Evolutionary conservation across 2,888 invertebrate genomes (phyloP).

Genomic region (Willowsia nigromaculata): DNA sequence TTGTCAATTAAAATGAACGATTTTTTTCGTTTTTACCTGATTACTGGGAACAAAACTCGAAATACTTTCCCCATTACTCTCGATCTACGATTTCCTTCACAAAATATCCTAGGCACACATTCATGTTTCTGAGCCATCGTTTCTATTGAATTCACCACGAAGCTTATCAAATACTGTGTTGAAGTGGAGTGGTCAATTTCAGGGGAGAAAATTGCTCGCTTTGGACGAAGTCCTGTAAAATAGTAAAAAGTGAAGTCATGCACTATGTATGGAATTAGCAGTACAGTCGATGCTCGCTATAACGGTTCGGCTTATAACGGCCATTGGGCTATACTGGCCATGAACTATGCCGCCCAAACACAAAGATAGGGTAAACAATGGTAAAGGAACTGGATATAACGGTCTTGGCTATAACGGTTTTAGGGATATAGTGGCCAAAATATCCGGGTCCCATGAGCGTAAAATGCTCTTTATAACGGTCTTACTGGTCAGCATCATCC

Average conservation of each 20-base stretch:
- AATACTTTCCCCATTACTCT: constrained; percentile 72
- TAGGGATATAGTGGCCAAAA: too few species aligned
- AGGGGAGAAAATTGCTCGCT: constrained; percentile 51
- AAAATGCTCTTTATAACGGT: too few species aligned
- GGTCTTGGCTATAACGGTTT: too few species aligned
- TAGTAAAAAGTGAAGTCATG: not conserved
- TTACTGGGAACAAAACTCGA: constrained; percentile 72
- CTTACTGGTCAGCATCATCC: too few species aligned
- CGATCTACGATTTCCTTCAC: constrained; percentile 76
- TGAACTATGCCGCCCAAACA: too few species aligned
- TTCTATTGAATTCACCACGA: constrained; percentile 76
- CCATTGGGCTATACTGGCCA: too few species aligned
- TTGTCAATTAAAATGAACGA: not conserved
- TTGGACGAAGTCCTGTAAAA: not conserved
- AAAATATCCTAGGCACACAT: constrained; percentile 74
- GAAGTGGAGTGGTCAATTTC: constrained; percentile 68
- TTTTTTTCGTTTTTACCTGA: constrained; percentile 62
- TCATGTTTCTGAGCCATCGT: constrained; percentile 74
- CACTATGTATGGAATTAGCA: too few species aligned
- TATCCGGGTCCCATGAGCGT: too few species aligned
- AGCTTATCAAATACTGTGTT: constrained; percentile 59
- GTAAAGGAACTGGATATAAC: too few species aligned
- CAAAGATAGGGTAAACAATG: too few species aligned
- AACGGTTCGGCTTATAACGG: too few species aligned
- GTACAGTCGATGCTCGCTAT: too few species aligned